A percentile compares a stretch with the other conserved stretches of the same genome.
Conservation (phyloP, 2,797 vertebrate genomes). For the Xenopus petersii region DNA sequence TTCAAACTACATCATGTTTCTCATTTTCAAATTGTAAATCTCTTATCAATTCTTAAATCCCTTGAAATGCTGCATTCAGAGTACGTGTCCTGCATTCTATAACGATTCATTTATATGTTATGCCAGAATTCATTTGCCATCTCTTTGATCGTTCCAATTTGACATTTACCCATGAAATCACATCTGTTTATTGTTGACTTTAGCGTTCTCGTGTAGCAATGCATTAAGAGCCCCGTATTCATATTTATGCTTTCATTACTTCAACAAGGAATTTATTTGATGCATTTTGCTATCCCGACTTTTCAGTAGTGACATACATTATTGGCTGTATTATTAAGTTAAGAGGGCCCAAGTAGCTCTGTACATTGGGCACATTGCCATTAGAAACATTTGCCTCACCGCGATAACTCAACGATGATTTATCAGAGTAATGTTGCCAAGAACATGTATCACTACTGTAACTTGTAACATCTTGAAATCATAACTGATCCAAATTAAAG, state of each 20-base stretch:
- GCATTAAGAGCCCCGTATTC: slow-evolving; percentile 32
- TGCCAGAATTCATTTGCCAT: slow-evolving; percentile 56
- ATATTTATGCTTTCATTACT: slow-evolving; percentile 42
- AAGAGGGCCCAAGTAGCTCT: slow-evolving; percentile 37
- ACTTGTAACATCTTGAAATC: slow-evolving; percentile 48
- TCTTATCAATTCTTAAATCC: slow-evolving; percentile 57
- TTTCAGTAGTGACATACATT: slow-evolving; percentile 38
- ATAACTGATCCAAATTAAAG: slow-evolving; percentile 43
- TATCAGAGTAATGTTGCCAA: slow-evolving; percentile 39
- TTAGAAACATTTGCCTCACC: slow-evolving; percentile 44
- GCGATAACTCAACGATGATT: slow-evolving; percentile 43
- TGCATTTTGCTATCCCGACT: slow-evolving; percentile 38
- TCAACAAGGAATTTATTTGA: slow-evolving; percentile 43
- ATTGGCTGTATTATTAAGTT: slow-evolving; percentile 42
- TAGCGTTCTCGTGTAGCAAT: slow-evolving; percentile 44
- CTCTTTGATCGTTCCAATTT: slow-evolving; percentile 51
- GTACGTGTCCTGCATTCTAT: slow-evolving; percentile 46
- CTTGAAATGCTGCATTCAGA: slow-evolving; percentile 58
- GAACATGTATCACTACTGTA: slow-evolving; percentile 46
- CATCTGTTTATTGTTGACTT: slow-evolving; percentile 56
- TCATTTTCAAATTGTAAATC: slow-evolving; percentile 61
- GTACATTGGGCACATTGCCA: slow-evolving; percentile 40
- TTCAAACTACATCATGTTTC: slow-evolving; percentile 53
- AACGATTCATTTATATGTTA: slow-evolving; percentile 41
- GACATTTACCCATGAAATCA: slow-evolving; percentile 51